Evolutionary conservation across 2,113 vertebrate species (phyloP).

Genomic region (Gorsachius goisagi): DNA sequence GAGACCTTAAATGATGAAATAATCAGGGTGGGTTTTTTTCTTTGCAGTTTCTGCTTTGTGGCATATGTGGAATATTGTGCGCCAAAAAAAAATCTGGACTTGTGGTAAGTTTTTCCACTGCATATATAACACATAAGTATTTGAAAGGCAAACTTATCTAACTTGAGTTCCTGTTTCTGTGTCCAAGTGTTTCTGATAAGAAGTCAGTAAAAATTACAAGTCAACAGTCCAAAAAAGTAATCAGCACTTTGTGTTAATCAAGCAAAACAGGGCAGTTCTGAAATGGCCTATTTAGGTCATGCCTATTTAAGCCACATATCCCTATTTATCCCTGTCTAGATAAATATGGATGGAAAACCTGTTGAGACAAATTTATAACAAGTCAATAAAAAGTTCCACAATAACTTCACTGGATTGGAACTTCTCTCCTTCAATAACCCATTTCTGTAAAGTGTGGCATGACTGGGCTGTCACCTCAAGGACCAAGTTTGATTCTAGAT

Average conservation of each 20-base stretch:
- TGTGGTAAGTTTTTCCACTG: conserved; percentile 85
- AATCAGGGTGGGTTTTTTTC: neutral
- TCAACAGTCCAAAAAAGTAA: neutral
- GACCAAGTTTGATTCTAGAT: neutral
- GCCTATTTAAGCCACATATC: neutral
- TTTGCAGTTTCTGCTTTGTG: conserved; percentile 93
- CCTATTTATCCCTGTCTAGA: neutral
- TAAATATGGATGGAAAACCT: neutral
- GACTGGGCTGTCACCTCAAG: neutral
- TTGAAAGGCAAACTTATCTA: conserved; percentile 16
- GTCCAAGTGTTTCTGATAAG: conserved; percentile 6
- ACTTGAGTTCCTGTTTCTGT: too few relatives aligned
- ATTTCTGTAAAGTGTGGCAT: neutral
- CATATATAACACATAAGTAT: neutral
- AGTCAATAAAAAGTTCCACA: neutral
- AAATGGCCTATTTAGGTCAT: neutral
- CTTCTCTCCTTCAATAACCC: neutral
- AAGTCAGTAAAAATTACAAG: neutral
- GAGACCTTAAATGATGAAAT: neutral
- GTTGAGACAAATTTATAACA: neutral
- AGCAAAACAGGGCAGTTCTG: neutral
- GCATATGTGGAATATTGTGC: conserved; percentile 93
- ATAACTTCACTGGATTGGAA: neutral
- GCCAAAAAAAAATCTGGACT: conserved; percentile 96
- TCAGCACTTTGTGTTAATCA: conserved; percentile 7